Conservation (phyloP, 2,888 invertebrate genomes). For the Macrophya annulata region DNA sequence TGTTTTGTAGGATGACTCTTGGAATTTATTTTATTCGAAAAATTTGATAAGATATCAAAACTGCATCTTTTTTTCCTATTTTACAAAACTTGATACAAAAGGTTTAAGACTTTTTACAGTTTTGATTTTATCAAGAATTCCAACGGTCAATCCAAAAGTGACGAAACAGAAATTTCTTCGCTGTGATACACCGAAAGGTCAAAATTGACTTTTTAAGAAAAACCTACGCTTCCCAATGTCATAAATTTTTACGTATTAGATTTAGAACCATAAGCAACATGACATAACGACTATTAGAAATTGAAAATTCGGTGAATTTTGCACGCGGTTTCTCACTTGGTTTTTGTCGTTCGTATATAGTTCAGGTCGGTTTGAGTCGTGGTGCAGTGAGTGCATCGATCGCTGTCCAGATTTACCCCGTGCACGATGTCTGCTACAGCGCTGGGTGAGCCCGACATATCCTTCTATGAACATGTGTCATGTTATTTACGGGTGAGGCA, state of each 20-base stretch:
- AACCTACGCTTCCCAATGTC: no score
- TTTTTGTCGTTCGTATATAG: neutral
- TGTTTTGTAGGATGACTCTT: neutral
- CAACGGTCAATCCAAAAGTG: neutral
- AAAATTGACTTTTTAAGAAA: neutral
- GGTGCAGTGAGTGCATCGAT: slow-evolving; percentile 70
- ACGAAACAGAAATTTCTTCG: neutral
- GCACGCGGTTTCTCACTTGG: neutral
- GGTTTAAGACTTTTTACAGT: neutral
- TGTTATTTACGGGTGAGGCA: slow-evolving; percentile 76
- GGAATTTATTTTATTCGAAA: neutral
- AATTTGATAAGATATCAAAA: neutral
- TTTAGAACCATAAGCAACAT: no score
- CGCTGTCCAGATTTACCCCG: slow-evolving; percentile 74
- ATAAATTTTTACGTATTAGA: neutral
- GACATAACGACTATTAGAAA: neutral
- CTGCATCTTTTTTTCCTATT: neutral
- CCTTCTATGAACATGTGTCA: slow-evolving; percentile 75
- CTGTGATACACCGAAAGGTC: no score
- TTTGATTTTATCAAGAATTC: neutral
- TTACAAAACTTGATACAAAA: neutral
- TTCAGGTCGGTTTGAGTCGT: slow-evolving; percentile 18
- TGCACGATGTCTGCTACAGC: slow-evolving; percentile 59
- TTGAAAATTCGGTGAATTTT: neutral
- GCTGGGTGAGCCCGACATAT: slow-evolving; percentile 66